A percentile compares a stretch with the other conserved stretches of the same genome.
These are phyloP conservation scores for Tolypeutes matacus DNA, from an alignment of 2,797 vertebrate species.

Conservation along the genomic window DNA sequence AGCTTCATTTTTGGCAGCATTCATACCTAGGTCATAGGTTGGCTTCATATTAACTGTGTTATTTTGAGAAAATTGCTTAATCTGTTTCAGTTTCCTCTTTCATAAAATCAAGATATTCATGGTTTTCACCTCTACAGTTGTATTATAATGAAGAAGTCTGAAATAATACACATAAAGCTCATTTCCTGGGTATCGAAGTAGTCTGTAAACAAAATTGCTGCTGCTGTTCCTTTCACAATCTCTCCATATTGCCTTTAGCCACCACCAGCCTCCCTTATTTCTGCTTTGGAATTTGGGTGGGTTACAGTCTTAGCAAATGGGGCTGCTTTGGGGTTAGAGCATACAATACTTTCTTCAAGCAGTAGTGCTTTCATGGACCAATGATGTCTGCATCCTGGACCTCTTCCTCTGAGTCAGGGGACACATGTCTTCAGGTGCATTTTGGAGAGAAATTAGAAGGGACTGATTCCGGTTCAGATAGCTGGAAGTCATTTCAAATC, in stretches of 20 bases:
- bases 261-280: too few relatives aligned
- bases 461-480: not conserved
- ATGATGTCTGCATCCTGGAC: not conserved
- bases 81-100: not conserved
- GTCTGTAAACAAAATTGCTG: too few relatives aligned
- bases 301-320: not conserved
- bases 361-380: not conserved
- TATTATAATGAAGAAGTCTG: not conserved
- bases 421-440: not conserved
- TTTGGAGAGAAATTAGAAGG: not conserved
- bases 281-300: not conserved
- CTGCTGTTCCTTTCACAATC: rapidly evolving
- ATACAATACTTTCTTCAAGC: not conserved
- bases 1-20: too few relatives aligned
- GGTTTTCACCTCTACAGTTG: not conserved
- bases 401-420: not conserved
- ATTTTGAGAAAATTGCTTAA: not conserved
- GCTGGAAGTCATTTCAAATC: not conserved
- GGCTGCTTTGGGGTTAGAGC: not conserved
- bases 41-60: not conserved
- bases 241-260: rapidly evolving
- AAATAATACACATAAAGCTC: too few relatives aligned
- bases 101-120: not conserved
- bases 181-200: not conserved
- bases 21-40: not conserved